Conservation (phyloP, 2,113 vertebrate genomes). For the Xiphias gladius region DNA sequence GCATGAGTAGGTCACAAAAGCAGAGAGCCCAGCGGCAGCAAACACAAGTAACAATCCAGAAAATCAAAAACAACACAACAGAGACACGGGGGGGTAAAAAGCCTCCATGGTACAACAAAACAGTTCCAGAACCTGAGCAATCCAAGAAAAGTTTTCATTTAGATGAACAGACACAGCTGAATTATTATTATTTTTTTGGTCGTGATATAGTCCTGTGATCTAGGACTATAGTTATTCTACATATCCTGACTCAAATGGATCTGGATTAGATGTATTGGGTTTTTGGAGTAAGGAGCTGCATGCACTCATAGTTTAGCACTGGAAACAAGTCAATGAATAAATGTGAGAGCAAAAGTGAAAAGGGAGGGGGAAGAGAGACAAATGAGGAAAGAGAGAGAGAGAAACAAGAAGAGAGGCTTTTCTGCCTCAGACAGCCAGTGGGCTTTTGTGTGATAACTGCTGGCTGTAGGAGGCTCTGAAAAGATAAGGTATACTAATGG, state of each 20-base stretch:
- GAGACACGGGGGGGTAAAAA: neutral
- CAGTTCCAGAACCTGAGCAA: neutral
- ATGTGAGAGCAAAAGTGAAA: constrained; percentile 52
- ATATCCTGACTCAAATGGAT: neutral
- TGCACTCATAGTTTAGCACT: constrained; percentile 1
- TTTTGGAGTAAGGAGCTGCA: constrained; percentile 1
- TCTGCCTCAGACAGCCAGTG: constrained; percentile 53
- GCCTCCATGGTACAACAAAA: too few relatives aligned
- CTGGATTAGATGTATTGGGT: neutral
- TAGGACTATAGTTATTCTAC: neutral
- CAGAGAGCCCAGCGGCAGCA: constrained; percentile 11
- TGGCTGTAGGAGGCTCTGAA: constrained; percentile 67
- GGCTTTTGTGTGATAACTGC: constrained; percentile 64
- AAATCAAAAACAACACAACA: constrained; percentile 23
- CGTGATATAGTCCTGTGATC: too few relatives aligned
- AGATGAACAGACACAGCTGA: neutral
- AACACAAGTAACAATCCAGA: constrained; percentile 14
- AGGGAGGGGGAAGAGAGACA: constrained; percentile 27
- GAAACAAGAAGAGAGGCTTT: constrained; percentile 47
- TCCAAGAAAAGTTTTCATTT: constrained; percentile 1
- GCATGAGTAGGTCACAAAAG: constrained; percentile 26
- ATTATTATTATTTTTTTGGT: neutral
- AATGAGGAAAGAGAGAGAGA: constrained; percentile 29
- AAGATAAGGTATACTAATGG: constrained; percentile 78
- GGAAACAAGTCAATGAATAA: constrained; percentile 50